These are phyloP conservation scores for Glandiceps talaboti DNA, from an alignment of 53 echinoderm and acorn worm genomes.

Conservation along the genomic window DNA sequence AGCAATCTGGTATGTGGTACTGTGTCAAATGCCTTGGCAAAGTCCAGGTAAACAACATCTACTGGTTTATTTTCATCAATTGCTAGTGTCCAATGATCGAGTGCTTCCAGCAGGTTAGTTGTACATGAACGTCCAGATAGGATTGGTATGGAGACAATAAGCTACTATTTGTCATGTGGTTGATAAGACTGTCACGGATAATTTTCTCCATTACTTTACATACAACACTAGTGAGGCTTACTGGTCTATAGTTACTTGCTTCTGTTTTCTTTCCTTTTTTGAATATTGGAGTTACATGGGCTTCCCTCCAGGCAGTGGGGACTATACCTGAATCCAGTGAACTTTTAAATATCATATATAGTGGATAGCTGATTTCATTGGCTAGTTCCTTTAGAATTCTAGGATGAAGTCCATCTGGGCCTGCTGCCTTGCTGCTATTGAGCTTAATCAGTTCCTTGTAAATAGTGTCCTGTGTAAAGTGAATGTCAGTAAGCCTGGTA, in stretches of 20 bases:
- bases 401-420: background rate
- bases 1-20: background rate
- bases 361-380: background rate
- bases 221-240: background rate
- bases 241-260: background rate
- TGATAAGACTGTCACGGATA: background rate
- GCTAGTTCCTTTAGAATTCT: background rate
- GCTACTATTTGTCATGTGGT: background rate
- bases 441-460: background rate
- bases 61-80: background rate
- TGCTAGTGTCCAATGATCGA: background rate
- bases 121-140: background rate
- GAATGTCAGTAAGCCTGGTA: background rate
- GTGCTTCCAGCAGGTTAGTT: background rate
- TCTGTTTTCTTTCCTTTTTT: background rate
- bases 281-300: background rate
- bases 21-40: background rate
- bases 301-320: background rate
- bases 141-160: background rate
- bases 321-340: background rate
- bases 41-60: background rate
- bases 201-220: background rate
- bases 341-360: no score
- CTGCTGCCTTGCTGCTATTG: background rate
- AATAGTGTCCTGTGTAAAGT: background rate